Percentiles rank a stretch among this genome's conserved stretches.
phyloP scores from a whole-genome alignment of 2,888 invertebrate species.

The Leucophora obtusa region DNA sequence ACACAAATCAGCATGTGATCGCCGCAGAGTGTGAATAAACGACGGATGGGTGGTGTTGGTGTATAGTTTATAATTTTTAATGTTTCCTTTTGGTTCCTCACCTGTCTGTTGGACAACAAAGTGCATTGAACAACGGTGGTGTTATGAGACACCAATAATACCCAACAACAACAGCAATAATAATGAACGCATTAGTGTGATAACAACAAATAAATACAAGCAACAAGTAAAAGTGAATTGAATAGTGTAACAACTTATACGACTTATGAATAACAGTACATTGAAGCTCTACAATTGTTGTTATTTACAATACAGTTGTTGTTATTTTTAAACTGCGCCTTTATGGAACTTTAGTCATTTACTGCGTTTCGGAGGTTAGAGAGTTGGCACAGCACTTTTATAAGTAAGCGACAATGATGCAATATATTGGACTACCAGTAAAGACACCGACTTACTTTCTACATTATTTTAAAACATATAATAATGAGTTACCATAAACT shows the following conservation, averaged over 20 bases:
- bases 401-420: no score
- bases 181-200: constrained; percentile 55
- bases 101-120: constrained; percentile 49
- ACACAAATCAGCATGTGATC: constrained; percentile 55
- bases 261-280: constrained; percentile 18
- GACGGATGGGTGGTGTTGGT: constrained; percentile 42
- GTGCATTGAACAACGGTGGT: constrained; percentile 36
- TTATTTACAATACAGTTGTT: no score
- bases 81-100: constrained; percentile 35
- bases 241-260: background rate
- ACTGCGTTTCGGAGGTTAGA: no score
- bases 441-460: no score
- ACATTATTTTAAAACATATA: no score
- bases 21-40: constrained; percentile 41
- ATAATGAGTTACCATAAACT: no score
- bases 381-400: no score
- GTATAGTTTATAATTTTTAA: constrained; percentile 11
- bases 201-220: constrained; percentile 37
- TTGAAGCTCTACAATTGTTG: no score
- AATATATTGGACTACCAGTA: no score
- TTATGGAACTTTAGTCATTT: no score
- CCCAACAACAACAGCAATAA: constrained; percentile 24
- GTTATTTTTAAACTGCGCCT: no score
- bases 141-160: constrained; percentile 42
- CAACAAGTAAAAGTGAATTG: constrained; percentile 34